Conservation (phyloP, 2,888 invertebrate genomes). For the Crossocerus cetratus region DNA sequence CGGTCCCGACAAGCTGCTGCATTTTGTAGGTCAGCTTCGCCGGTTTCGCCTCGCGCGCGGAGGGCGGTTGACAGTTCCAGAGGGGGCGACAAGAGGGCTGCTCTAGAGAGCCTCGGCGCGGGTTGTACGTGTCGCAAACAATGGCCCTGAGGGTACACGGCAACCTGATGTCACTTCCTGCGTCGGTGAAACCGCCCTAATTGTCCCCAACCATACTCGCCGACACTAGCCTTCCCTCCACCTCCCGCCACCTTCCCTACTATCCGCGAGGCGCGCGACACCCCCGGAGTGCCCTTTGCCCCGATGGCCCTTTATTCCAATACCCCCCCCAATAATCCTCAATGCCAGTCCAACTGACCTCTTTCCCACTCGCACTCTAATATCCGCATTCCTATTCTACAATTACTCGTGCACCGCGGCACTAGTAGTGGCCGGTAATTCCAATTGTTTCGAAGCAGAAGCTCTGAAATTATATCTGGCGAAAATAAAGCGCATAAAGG, state of each 20-base stretch:
- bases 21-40: constrained; percentile 61
- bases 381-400: too few species aligned
- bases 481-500: too few species aligned
- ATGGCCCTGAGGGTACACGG: constrained; percentile 64
- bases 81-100: constrained; percentile 49
- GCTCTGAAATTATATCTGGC: too few species aligned
- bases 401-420: too few species aligned
- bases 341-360: too few species aligned
- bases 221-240: constrained; percentile 28
- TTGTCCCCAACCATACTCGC: constrained; percentile 63
- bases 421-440: too few species aligned
- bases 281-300: too few species aligned
- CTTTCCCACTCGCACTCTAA: too few species aligned
- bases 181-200: constrained; percentile 64
- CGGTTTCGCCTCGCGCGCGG: constrained; percentile 45
- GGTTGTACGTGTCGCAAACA: constrained; percentile 67
- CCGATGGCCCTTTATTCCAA: constrained; percentile 17
- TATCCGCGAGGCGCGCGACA: too few species aligned
- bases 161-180: constrained; percentile 68
- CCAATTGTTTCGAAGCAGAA: too few species aligned
- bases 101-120: constrained; percentile 55
- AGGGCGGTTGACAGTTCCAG: constrained; percentile 57
- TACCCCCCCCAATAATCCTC: too few species aligned
- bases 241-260: neutral
- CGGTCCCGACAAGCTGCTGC: constrained; percentile 61